Base-by-base conservation (phyloP, 2,888 invertebrate species). In the Trisateles emortualis region DNA sequence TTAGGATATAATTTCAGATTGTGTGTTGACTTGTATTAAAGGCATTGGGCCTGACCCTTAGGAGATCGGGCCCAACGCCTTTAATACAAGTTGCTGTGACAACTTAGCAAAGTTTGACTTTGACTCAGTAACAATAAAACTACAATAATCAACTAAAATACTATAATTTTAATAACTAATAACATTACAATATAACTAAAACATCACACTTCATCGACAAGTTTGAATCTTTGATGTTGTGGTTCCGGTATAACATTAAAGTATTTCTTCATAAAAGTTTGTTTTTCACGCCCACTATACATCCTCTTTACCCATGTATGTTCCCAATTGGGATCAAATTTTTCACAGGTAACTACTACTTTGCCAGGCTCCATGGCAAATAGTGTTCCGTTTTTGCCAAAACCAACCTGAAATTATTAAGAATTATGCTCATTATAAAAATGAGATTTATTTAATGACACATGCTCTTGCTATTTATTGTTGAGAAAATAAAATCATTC, bases 321-420 rank as follows among this genome's bases (percentile, higher is more conserved):
- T 11, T 95, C 94, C 95, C 96, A 97, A 72, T 97, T 94, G 0
- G 96, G 96, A 55, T 97, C 95, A 48, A 96, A 93, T 74, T 95
- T 94, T 79, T 99, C 98, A 86, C 96, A 96, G 0, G 97, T 96
- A 0, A 98, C 93, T 11, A 95, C 85, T 0, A 98, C 98, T 77
- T 90, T 94, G 0, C 98, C 98, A 32, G 96, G 92, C 72, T 95
- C 95, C 80, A 97, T 91, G 0, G 98, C 98, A 88, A 95, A 97
- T 1, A 99, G 83, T 0, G 96, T 96, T 0, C 96, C 96, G 79
- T 97, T 96, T 46, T 93, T 93, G 2, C 96, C 97, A 68, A 97
- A 94, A 0, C 97, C 97, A 70, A 98, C 98, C 98, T 98, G 82
- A 32, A 91, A 48, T 42, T 30, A 30, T 22, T 10, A 40, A 10